Conservation (phyloP, 2,888 invertebrate species). For the Plagodis pulveraria region DNA sequence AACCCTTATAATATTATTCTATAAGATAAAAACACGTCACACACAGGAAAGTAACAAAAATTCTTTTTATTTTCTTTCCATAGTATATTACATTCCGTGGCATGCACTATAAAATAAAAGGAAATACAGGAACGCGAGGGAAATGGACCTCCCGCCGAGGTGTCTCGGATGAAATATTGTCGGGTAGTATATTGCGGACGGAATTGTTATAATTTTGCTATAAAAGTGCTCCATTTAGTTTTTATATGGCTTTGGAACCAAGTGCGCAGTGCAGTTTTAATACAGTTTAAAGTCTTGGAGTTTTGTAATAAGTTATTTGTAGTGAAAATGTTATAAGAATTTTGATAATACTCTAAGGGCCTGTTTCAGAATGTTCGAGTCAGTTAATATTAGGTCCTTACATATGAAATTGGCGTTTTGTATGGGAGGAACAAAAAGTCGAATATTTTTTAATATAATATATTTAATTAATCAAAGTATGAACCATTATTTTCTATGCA, state of each 20-base stretch:
- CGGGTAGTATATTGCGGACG: slow-evolving; percentile 30
- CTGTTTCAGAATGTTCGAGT: too few relatives aligned
- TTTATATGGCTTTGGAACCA: slow-evolving; percentile 27
- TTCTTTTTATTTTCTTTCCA: background rate
- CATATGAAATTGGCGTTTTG: too few relatives aligned
- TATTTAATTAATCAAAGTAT: too few relatives aligned
- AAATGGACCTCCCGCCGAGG: slow-evolving; percentile 31
- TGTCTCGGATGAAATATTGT: slow-evolving; percentile 32
- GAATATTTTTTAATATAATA: too few relatives aligned
- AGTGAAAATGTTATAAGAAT: background rate
- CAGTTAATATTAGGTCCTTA: too few relatives aligned
- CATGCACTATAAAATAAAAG: slow-evolving; percentile 13
- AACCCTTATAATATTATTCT: too few relatives aligned
- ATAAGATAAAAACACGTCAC: too few relatives aligned
- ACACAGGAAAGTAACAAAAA: too few relatives aligned
- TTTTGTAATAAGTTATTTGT: background rate
- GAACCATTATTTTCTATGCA: too few relatives aligned
- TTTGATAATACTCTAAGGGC: background rate
- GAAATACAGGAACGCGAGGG: slow-evolving; percentile 16
- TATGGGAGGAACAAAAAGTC: too few relatives aligned
- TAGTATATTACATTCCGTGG: background rate
- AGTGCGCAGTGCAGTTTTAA: slow-evolving; percentile 21
- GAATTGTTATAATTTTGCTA: slow-evolving; percentile 29
- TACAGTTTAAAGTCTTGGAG: slow-evolving; percentile 15
- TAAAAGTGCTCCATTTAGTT: slow-evolving; percentile 37